Evolutionary conservation across 2,797 vertebrate genomes (phyloP).

Genomic region (Neostethus bicornis): DNA sequence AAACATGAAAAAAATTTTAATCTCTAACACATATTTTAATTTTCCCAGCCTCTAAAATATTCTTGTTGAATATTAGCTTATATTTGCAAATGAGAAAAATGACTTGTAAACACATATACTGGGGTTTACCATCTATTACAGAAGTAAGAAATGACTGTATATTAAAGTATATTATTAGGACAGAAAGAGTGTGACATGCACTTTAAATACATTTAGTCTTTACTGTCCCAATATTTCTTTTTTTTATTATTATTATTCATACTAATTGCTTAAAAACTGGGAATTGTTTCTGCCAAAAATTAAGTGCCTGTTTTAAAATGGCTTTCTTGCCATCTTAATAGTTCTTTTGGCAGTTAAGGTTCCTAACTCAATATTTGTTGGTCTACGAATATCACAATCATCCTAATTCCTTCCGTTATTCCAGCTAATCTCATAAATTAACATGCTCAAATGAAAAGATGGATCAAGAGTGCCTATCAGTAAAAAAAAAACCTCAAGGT

Average conservation of each 20-base stretch:
- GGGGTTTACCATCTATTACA: conserved; percentile 19
- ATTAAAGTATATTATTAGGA: conserved; percentile 36
- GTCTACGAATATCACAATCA: conserved; percentile 12
- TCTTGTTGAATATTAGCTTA: conserved; percentile 4
- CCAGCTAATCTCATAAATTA: no score
- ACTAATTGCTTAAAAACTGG: conserved; percentile 47
- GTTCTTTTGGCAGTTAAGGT: conserved; percentile 42
- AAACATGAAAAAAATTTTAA: conserved; percentile 29
- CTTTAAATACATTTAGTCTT: conserved; percentile 42
- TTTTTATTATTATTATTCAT: no score
- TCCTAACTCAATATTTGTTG: conserved; percentile 3
- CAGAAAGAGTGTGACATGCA: conserved; percentile 23
- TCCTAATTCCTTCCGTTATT: no score
- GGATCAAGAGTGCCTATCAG: background rate
- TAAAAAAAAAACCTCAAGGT: no score
- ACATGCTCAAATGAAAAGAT: no score
- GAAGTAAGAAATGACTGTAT: conserved; percentile 4
- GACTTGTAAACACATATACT: conserved; percentile 7
- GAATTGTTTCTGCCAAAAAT: conserved; percentile 32
- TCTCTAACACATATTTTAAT: conserved; percentile 13
- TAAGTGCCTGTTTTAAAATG: conserved; percentile 27
- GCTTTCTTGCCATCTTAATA: conserved; percentile 38
- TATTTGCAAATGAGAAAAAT: conserved; percentile 3
- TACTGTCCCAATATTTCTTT: conserved; percentile 29
- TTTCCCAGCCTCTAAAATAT: background rate